Conservation (phyloP, 1,140 invertebrate species). For the Frieseomelitta varia region DNA sequence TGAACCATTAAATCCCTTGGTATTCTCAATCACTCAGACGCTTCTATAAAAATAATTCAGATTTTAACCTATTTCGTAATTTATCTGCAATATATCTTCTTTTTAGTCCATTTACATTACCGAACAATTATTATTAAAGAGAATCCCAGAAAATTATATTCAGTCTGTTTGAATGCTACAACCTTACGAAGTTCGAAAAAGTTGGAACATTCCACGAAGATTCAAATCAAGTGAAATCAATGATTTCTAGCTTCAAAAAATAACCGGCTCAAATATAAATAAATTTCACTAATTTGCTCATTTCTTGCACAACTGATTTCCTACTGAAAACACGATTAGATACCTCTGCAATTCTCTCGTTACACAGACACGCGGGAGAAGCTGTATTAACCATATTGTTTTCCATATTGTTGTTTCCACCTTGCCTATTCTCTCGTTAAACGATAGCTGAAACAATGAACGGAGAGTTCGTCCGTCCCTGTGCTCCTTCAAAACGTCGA, state of each 20-base stretch:
- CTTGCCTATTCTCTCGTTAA: background rate
- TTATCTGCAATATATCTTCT: too few species aligned
- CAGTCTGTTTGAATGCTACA: background rate
- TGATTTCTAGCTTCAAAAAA: too few species aligned
- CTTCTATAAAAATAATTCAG: background rate
- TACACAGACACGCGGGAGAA: too few species aligned
- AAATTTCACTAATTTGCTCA: background rate
- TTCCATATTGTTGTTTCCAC: constrained; percentile 7
- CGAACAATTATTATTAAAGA: background rate
- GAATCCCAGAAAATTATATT: background rate
- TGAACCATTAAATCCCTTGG: background rate
- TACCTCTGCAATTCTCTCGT: background rate
- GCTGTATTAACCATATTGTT: constrained; percentile 19
- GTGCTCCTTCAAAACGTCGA: background rate
- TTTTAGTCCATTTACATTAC: too few species aligned
- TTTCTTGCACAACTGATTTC: background rate
- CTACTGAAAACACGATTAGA: background rate
- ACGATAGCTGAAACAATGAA: constrained; percentile 20
- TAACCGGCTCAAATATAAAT: too few species aligned
- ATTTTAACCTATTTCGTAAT: background rate
- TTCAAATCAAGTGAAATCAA: too few species aligned
- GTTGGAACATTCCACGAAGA: background rate
- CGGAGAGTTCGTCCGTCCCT: background rate
- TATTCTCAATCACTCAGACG: background rate
- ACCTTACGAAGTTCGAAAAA: background rate